Evolutionary conservation across 2,888 invertebrate species (phyloP), one percentile per base, ranked within the genome.

Genomic region (Gnatocerus cornutus): DNA sequence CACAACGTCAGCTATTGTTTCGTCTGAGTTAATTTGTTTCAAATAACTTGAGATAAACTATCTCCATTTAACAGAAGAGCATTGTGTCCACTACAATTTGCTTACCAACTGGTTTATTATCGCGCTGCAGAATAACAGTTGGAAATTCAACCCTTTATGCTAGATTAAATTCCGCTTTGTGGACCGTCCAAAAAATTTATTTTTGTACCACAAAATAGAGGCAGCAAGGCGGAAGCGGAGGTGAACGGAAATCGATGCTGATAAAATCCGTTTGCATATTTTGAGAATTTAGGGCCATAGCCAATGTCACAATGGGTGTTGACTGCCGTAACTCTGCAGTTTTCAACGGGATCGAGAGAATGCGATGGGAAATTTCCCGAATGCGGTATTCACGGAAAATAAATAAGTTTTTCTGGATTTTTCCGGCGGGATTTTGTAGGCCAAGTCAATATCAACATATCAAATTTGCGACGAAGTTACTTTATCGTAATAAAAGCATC

Each of bases 31-130:
- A 55, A 56, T 56, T 65, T 64, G 53, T 53, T 53, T 63, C 37
- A 27, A 62, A 63, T 63, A 63, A 45, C 37, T 55, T 53, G 16
- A 39, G 64, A 55, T 65, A 65, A 56, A 45, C 37, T 55, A 37
- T 65, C 62, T 21, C 14, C 46, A 48, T 21, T 46, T 45, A 55
- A 33, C 65, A 56, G 56, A 33, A 45, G 39, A 13, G 37, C 50
- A 62, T 62, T 62, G 62, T 62, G 39, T 37, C 9, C 46, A 16
- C 16, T 27, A 59, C 13, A 30, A 59, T 45, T 46, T 45, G 59
- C 59, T 39, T 14, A 41, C 43, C 29, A 46, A 53, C 13, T 53
- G 59, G 30, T 30, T 59, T 59, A 58, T 58, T 58, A 59, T 59
- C 59, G 21, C 27, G 41, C 12, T 58, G 12, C 12, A 37, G 9